phyloP scores from a whole-genome alignment of 2,888 invertebrate genomes.

The Didymodactylos carnosus region DNA sequence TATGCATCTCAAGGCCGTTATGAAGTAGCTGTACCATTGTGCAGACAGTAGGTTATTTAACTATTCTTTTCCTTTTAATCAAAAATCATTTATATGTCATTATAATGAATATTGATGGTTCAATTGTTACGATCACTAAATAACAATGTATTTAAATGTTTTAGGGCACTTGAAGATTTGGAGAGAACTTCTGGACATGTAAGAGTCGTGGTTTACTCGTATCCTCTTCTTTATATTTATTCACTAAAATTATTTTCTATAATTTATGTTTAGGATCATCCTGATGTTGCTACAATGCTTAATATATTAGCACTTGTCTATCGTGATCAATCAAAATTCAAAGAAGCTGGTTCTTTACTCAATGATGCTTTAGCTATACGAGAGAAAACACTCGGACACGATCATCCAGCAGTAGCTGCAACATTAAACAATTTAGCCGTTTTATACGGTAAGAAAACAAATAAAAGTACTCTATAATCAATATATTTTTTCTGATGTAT shows the following conservation, averaged over 20 bases:
- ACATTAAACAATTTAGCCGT: conserved; percentile 96
- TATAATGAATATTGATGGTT: too few relatives aligned
- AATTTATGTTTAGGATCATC: conserved; percentile 50
- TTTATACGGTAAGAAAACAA: conserved; percentile 56
- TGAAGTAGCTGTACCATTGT: conserved; percentile 81
- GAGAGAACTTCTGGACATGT: conserved; percentile 94
- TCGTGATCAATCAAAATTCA: conserved; percentile 91
- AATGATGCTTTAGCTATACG: conserved; percentile 93
- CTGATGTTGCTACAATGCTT: conserved; percentile 98
- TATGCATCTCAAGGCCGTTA: conserved; percentile 75
- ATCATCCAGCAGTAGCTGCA: conserved; percentile 97
- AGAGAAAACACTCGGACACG: conserved; percentile 92
- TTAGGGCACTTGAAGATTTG: conserved; percentile 87
- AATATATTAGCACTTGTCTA: conserved; percentile 88
- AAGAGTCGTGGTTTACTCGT: too few relatives aligned
- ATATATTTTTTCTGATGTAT: too few relatives aligned
- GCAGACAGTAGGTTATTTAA: too few relatives aligned
- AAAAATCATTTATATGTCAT: too few relatives aligned
- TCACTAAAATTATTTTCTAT: not conserved
- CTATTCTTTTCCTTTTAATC: too few relatives aligned
- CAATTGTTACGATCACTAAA: too few relatives aligned
- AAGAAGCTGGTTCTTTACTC: conserved; percentile 87
- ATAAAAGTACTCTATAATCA: too few relatives aligned
- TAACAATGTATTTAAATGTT: too few relatives aligned
- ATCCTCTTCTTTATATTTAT: not conserved